Evolutionary conservation across 2,113 vertebrate genomes (phyloP).

Genomic region (Lophura nycthemera): DNA sequence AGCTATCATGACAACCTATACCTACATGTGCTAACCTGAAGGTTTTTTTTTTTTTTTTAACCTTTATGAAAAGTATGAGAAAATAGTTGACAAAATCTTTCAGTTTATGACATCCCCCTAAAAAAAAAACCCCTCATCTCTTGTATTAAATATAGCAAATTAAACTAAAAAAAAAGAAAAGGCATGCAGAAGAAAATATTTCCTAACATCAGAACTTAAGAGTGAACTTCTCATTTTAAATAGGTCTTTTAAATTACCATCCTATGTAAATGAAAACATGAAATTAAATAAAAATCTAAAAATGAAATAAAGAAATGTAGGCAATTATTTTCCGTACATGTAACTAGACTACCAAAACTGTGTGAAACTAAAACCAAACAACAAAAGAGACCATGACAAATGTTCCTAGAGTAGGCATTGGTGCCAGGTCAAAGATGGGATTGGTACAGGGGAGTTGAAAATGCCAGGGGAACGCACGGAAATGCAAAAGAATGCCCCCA

Average conservation of each 20-base stretch:
- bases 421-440: neutral
- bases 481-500: neutral
- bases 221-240: neutral
- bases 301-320: neutral
- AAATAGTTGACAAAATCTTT: neutral
- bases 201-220: neutral
- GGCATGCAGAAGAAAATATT: neutral
- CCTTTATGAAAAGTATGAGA: neutral
- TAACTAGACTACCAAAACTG: neutral
- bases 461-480: too few relatives aligned
- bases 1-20: neutral
- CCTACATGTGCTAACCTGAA: neutral
- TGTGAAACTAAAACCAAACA: neutral
- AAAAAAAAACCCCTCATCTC: too few relatives aligned
- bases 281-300: neutral
- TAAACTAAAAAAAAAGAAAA: neutral
- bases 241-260: neutral
- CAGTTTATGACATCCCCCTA: neutral
- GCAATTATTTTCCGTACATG: accelerated
- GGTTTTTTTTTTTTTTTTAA: accelerated
- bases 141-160: neutral
- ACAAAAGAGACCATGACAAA: neutral
- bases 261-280: neutral
- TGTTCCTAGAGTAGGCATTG: neutral
- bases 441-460: neutral